phyloP scores from a whole-genome alignment of 2,888 invertebrate species.

The Sicus ferrugineus region DNA sequence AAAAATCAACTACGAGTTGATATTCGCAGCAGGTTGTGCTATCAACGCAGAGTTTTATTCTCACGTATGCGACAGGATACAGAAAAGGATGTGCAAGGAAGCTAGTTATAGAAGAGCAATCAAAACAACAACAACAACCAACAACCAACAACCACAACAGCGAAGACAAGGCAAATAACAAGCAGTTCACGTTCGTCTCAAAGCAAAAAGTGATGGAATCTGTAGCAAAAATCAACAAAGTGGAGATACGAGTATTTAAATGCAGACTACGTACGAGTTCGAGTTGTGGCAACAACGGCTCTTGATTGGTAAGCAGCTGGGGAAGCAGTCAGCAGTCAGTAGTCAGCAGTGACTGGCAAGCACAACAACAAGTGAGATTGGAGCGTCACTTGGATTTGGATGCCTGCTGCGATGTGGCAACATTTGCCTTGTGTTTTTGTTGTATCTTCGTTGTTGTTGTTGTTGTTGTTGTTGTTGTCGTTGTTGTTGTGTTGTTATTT shows the following conservation, averaged over 20 bases:
- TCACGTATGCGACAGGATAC: conserved; percentile 32
- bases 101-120: background rate
- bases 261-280: background rate
- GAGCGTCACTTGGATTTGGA: background rate
- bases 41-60: conserved; percentile 41
- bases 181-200: background rate
- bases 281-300: background rate
- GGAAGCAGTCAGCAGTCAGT: background rate
- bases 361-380: background rate
- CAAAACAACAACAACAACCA: background rate
- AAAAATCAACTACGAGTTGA: conserved; percentile 30
- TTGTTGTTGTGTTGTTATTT: background rate
- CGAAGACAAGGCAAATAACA: background rate
- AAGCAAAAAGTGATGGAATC: background rate
- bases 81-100: background rate
- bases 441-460: background rate
- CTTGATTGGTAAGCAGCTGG: background rate
- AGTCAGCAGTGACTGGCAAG: background rate
- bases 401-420: background rate
- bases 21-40: conserved; percentile 41
- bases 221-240: background rate
- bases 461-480: background rate
- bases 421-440: background rate
- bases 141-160: background rate
- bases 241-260: background rate